Evolutionary conservation across 2,888 invertebrate species (phyloP).

Genomic region (Protophormia terraenovae): DNA sequence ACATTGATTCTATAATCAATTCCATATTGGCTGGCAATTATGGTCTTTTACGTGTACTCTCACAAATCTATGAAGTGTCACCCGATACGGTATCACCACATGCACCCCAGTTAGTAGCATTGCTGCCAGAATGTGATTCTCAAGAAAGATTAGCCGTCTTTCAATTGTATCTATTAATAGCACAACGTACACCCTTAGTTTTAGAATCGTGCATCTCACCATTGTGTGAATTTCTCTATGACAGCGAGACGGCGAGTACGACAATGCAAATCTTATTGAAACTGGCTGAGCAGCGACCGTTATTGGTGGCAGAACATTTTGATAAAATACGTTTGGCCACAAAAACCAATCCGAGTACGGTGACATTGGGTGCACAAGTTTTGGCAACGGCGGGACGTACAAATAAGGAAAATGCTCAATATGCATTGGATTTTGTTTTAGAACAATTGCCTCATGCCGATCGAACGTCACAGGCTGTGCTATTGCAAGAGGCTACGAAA

Average conservation of each 20-base stretch:
- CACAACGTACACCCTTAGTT: constrained; percentile 89
- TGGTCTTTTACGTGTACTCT: constrained; percentile 92
- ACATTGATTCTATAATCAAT: constrained; percentile 94
- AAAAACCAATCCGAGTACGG: constrained; percentile 85
- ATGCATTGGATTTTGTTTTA: constrained; percentile 91
- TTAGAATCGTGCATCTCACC: constrained; percentile 91
- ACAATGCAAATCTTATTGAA: constrained; percentile 89
- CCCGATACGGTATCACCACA: constrained; percentile 93
- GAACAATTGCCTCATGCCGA: constrained; percentile 88
- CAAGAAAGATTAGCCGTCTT: constrained; percentile 93
- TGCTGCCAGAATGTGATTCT: constrained; percentile 91
- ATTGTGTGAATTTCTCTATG: constrained; percentile 88
- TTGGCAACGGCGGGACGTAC: constrained; percentile 88
- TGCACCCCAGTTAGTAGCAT: constrained; percentile 88
- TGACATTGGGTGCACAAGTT: constrained; percentile 87
- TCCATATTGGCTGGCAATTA: constrained; percentile 95
- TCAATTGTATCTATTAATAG: constrained; percentile 91
- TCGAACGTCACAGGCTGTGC: constrained; percentile 87
- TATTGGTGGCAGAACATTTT: constrained; percentile 87
- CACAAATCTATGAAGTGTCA: constrained; percentile 94
- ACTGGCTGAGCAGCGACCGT: constrained; percentile 87
- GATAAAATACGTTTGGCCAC: constrained; percentile 86
- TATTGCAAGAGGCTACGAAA: constrained; percentile 90
- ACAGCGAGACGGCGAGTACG: constrained; percentile 84
- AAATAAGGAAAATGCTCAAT: constrained; percentile 90